Evolutionary conservation across 2,888 invertebrate genomes (phyloP).

Genomic region (Limulus polyphemus): DNA sequence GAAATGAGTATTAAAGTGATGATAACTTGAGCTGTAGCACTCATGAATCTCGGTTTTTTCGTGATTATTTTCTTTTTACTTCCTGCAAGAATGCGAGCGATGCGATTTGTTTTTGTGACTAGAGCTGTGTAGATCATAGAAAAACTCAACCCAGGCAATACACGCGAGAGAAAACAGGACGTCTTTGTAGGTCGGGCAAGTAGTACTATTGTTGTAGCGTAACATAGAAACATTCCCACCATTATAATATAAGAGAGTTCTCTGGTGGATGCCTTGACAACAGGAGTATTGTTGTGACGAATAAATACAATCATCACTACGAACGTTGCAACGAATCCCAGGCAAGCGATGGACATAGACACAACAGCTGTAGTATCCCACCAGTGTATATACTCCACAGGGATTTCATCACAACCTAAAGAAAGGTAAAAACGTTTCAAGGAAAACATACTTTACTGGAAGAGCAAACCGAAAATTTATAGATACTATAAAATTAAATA

Average conservation of each 20-base stretch:
- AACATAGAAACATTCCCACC: slow-evolving; percentile 66
- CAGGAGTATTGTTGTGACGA: slow-evolving; percentile 80
- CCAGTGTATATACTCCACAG: slow-evolving; percentile 51
- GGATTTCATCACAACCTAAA: slow-evolving; percentile 46
- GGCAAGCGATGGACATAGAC: slow-evolving; percentile 56
- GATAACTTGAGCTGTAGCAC: slow-evolving; percentile 69
- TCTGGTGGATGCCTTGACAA: slow-evolving; percentile 84
- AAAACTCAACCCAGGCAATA: slow-evolving; percentile 89
- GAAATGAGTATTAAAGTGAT: slow-evolving; percentile 75
- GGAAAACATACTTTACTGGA: neutral
- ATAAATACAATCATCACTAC: slow-evolving; percentile 69
- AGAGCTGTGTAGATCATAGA: slow-evolving; percentile 93
- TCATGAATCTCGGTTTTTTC: slow-evolving; percentile 80
- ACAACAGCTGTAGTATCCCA: slow-evolving; percentile 50
- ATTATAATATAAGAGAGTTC: slow-evolving; percentile 69
- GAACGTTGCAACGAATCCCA: slow-evolving; percentile 65
- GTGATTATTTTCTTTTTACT: slow-evolving; percentile 82
- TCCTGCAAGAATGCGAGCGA: slow-evolving; percentile 92
- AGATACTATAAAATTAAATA: too few species aligned
- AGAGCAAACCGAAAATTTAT: too few species aligned
- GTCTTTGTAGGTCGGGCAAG: slow-evolving; percentile 63
- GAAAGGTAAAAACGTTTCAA: neutral
- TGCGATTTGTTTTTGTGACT: slow-evolving; percentile 93
- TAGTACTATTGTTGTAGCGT: slow-evolving; percentile 80
- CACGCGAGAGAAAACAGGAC: slow-evolving; percentile 73